A percentile compares a stretch with the other conserved stretches of the same genome.
Conservation (phyloP, 2,113 vertebrate species). For the Meriones unguiculatus region DNA sequence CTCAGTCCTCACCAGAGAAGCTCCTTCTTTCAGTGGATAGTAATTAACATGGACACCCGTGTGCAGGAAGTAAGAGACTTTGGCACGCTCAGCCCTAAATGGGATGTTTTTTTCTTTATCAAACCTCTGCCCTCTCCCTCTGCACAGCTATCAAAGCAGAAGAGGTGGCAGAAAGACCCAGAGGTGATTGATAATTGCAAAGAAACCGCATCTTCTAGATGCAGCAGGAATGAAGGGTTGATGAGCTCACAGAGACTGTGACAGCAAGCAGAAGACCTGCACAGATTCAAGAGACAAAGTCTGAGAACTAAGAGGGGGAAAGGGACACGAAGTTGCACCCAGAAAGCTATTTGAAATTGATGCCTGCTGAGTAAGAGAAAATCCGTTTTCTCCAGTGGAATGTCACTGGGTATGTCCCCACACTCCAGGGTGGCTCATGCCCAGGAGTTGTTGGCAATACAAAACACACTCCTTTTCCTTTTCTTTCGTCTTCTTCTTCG, state of each 20-base stretch:
- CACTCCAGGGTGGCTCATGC: background rate
- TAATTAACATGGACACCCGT: background rate
- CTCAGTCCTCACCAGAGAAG: background rate
- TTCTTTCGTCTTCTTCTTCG: too few relatives aligned
- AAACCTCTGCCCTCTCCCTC: background rate
- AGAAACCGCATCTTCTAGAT: background rate
- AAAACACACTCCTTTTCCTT: background rate
- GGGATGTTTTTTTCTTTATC: background rate
- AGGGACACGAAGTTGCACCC: background rate
- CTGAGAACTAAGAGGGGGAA: background rate
- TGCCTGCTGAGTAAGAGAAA: background rate
- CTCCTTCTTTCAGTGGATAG: background rate
- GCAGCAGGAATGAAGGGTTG: background rate
- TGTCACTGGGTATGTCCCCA: background rate
- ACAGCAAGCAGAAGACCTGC: background rate
- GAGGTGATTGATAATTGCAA: background rate
- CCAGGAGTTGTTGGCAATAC: background rate
- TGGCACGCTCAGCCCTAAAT: background rate
- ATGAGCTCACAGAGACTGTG: background rate
- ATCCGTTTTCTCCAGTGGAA: background rate
- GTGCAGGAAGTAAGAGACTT: background rate
- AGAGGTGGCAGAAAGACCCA: background rate
- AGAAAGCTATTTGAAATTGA: background rate
- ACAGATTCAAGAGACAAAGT: background rate
- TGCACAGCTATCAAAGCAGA: background rate